A percentile compares a stretch with the other conserved stretches of the same genome.
Evolutionary conservation across 2,888 invertebrate species (phyloP).

Genomic region (Lydus trimaculatus): DNA sequence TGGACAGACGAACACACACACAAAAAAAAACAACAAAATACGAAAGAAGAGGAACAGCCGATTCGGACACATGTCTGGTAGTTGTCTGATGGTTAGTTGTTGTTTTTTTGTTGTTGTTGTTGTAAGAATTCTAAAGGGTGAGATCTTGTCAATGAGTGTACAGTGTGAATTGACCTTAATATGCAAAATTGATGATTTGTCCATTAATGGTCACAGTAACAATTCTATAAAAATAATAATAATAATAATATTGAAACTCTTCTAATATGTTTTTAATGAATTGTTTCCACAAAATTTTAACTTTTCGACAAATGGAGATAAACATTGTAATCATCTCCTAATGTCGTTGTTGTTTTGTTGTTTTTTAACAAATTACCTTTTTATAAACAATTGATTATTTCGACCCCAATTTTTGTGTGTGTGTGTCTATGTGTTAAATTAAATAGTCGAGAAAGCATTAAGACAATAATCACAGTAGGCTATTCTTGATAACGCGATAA

Average conservation of each 20-base stretch:
- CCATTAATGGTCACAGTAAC: neutral
- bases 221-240: too few relatives aligned
- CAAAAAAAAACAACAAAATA: too few relatives aligned
- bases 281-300: neutral
- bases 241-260: too few relatives aligned
- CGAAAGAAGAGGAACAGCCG: too few relatives aligned
- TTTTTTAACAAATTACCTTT: slow-evolving; percentile 1
- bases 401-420: neutral
- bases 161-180: too few relatives aligned
- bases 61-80: too few relatives aligned
- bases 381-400: slow-evolving; percentile 23
- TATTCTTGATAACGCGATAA: neutral
- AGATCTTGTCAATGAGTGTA: neutral
- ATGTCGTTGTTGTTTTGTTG: neutral
- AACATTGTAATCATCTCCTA: slow-evolving; percentile 25
- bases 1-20: too few relatives aligned
- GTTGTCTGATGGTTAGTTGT: too few relatives aligned
- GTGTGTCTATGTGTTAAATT: too few relatives aligned
- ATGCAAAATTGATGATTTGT: neutral
- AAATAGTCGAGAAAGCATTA: neutral
- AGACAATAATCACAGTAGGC: neutral
- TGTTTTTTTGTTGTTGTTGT: too few relatives aligned
- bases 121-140: neutral
- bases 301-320: neutral
- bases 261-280: too few relatives aligned